Base-by-base conservation (phyloP, 2,113 vertebrate species). In the Amazona guildingii region DNA sequence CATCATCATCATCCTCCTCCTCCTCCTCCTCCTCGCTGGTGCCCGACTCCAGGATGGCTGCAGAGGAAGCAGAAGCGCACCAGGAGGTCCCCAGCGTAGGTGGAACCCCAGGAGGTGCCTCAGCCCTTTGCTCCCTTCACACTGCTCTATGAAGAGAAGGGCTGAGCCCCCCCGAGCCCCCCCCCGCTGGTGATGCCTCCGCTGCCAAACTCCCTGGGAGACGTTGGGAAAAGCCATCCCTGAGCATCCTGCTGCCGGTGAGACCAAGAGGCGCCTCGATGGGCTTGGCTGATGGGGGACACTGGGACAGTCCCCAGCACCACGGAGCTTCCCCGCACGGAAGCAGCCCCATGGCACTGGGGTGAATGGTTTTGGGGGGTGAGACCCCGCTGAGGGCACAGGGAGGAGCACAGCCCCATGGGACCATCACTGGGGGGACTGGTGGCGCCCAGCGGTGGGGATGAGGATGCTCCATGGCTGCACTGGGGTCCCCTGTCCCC, bases 261-360 rank as follows among this genome's bases (percentile, higher is more conserved):
- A 57, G 4, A 29, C 44, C 1, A 2, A 44, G 48, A 17, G 12
- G 17, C 7, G 49, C n/a, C 29, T 28, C 1, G 21, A 23, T 7
- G 28, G 49, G 46, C 33, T 52, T 7, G 1, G 37, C 37, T 31
- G 57, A 37, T 35, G 41, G 54, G 69, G 27, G 59, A 49, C 55
- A 12, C 4, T 0, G 11, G 18, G 29, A 9, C 35, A 14, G 77
- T 5, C 31, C 43, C 74, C 10, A 6, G 11, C 25, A 35, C 20
- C 39, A 11, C n/a, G 5, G 2, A 21, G 5, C 10, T 16, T 15
- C n/a, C 48, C 20, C 28, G 6, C 10, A 2, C 7, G 10, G 3
- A 44, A 33, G 29, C 64, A 9, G 41, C n/a, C 21, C 19, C 21
- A 1, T 15, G 9, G 57, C 25, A 7, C 43, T 8, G 57, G 35